Base-by-base conservation (phyloP, 2,888 invertebrate species). In the Sinohyriopsis cumingii region DNA sequence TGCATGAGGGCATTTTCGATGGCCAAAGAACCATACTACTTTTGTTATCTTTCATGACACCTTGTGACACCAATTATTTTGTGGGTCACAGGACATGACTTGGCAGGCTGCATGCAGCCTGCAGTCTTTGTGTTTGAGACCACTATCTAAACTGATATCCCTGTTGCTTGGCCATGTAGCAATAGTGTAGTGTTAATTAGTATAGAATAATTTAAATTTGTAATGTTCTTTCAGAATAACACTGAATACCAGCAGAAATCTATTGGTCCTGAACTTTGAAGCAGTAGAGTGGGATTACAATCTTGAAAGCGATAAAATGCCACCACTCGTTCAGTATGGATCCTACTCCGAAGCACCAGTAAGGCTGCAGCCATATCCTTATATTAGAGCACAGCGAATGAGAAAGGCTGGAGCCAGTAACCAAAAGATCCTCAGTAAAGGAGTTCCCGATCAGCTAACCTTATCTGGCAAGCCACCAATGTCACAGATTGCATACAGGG, bases 201-300 rank as follows among this genome's bases (percentile, higher is more conserved):
- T 45, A 15, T 45, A 4, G 45, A 45, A 45, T 45, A 45, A 45
- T 45, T 3, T 0, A 45, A 45, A 3, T 45, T 45, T 45, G 45
- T 45, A 28, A 20, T 56, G 64, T 28, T 59, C 63, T 82, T 84
- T 45, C 80, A 89, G 88, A 73, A 86, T 89, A n/a, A 87, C 87
- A 5, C 74, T 89, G 60, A 89, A 89, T 73, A 89, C 89, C 12
- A 79, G 83, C 59, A 83, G 81, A 64, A 88, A 87, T 70, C 72
- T 90, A 66, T 77, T 90, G 69, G 87, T 87, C 70, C 80, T 90
- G 71, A 89, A 86, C 76, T 90, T 90, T 81, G 90, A 90, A 77
- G 81, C 82, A 57, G 83, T 89, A 1, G 84, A 88, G 33, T 89
- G 88, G 86, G 86, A 89, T 82, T 89, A 89, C 76, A 86, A 76